Evolutionary conservation across 2,113 vertebrate genomes (phyloP), one percentile per base, ranked within the genome.

Genomic region (Zosterops hypoxanthus): DNA sequence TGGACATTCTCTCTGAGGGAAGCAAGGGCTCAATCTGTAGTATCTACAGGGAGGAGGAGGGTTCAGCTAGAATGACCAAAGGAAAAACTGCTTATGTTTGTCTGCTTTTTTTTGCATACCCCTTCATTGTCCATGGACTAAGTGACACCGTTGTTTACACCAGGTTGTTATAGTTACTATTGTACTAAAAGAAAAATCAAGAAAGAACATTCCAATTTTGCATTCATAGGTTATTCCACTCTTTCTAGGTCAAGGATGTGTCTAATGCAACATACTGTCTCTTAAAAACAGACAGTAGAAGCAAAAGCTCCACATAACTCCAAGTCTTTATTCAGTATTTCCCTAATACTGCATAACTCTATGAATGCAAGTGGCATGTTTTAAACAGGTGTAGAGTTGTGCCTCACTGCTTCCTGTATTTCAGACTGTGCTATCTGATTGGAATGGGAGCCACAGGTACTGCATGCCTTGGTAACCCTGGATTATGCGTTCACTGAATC

Each of bases 351-450:
- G 78, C 47, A 8, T 92, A 92, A 88, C 55, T 53, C 42, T 33
- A 31, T 0, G 4, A 92, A 70, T 41, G 39, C 41, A 73, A 94
- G 86, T 8, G 5, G 76, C 21, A 4, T 68, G 44, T 61, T 93
- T 90, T 65, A 79, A 86, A 61, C 80, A 93, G 92, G 86, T 97
- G 91, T 91, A 82, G 79, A 87, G 64, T 55, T 88, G 89, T 95
- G 86, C 53, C 82, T 91, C 85, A 20, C 88, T 69, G 87, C 81
- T 85, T 94, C 90, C 90, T 91, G 68, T 77, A 10, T 95, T 95
- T 86, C 92, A 80, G 41, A 70, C 44, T 59, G 29, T 95, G 84
- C 86, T 93, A 72, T 96, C 90, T 92, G 90, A 95, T 88, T 83
- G 95, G 89, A 94, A 86, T n/a, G 25, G 56, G 50, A 66, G 33